Base-by-base conservation (phyloP, 2,888 invertebrate genomes). In the Eupithecia pulchellata region DNA sequence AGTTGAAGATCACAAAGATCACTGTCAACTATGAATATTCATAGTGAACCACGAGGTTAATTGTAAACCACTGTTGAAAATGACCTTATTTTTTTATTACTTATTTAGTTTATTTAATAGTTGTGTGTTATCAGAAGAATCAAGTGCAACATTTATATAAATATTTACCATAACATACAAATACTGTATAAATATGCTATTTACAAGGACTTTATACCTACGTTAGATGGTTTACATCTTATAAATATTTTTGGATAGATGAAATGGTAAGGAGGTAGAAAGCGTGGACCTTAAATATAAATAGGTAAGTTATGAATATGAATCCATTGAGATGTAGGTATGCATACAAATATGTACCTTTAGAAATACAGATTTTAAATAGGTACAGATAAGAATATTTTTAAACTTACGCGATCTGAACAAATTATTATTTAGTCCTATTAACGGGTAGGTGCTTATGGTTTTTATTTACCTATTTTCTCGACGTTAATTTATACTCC, bases 171-270 rank as follows among this genome's bases (percentile, higher is more conserved):
- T 68, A 78, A 70, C 77, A 80, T 81, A 81, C 70, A 83, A 83
- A 84, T 80, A 84, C 81, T 75, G 82, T 85, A 84, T 79, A 84
- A 84, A 84, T 79, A 74, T 72, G 68, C 61, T 86, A 84, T 85
- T 75, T 86, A 85, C 84, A 87, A 78, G 81, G 80, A 81, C 72
- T 69, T 34, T 66, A 68, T 25, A 52, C 57, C 69, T 64, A 60
- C 76, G 60, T 71, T 76, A 61, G 63, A 78, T 69, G 71, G 70
- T 42, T 32, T 71, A 55, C 8, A 30, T 30, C 13, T 8, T 32
- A 27, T 66, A 36, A 34, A 68, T 66, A 62, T 34, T 52, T 52
- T 52, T 4, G 9, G 13, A 20, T 30, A 42, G 32, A 9, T 13
- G 36, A 66, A 58, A 61, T 34, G 63, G 64, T 52, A 68, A 69